Evolutionary conservation across 2,113 vertebrate genomes (phyloP).

Genomic region (Varanus salvator): DNA sequence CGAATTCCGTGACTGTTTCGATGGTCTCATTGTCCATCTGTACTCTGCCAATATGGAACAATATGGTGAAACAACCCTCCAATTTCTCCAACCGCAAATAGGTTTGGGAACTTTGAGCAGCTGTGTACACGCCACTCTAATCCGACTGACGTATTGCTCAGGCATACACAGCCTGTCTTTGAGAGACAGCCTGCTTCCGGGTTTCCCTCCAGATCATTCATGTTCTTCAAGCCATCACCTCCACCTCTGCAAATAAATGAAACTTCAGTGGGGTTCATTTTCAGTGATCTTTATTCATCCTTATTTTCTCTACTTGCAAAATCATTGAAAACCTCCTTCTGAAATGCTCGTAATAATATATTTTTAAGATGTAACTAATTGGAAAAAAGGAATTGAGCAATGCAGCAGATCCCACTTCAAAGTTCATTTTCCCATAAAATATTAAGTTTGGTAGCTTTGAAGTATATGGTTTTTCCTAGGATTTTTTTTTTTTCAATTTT

Average conservation of each 20-base stretch:
- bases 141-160: not conserved
- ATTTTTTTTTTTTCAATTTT: slow-evolving; percentile 8
- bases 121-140: not conserved
- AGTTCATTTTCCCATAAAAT: slow-evolving; percentile 29
- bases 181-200: not conserved
- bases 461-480: not conserved
- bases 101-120: too few relatives aligned
- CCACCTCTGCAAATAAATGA: not conserved
- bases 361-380: slow-evolving; percentile 31
- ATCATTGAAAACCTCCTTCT: slow-evolving; percentile 19
- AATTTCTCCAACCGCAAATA: too few relatives aligned
- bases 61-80: too few relatives aligned
- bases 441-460: slow-evolving; percentile 30
- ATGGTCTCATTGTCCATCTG: too few relatives aligned
- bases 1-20: too few relatives aligned
- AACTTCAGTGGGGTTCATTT: not conserved
- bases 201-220: not conserved
- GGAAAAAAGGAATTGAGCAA: not conserved
- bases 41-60: not conserved
- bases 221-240: not conserved
- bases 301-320: slow-evolving; percentile 17
- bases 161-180: not conserved
- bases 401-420: slow-evolving; percentile 15
- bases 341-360: not conserved
- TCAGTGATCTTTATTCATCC: not conserved